Evolutionary conservation across 2,888 invertebrate species (phyloP).

Genomic region (Lepidochitona cinerea): DNA sequence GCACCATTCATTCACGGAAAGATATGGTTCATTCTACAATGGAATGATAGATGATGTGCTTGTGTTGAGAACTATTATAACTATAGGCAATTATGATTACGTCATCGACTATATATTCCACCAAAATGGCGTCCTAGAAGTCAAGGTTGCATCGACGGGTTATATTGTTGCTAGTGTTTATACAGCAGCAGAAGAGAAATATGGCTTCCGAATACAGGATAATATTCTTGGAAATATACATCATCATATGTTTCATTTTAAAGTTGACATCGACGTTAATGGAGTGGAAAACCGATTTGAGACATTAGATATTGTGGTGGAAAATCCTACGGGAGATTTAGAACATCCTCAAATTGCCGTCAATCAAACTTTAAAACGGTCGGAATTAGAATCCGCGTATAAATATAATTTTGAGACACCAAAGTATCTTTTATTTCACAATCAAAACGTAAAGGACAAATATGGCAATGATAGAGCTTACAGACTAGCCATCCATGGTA

Average conservation of each 20-base stretch:
- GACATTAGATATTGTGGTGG: conserved; percentile 14
- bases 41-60: conserved; percentile 23
- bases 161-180: conserved; percentile 23
- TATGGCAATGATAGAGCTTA: conserved; percentile 45
- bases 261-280: conserved; percentile 30
- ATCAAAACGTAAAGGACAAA: conserved; percentile 25
- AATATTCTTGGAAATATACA: conserved; percentile 25
- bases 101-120: conserved; percentile 30
- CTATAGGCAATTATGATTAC: conserved; percentile 33
- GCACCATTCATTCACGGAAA: neutral
- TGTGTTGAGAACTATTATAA: conserved; percentile 19
- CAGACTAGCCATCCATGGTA: conserved; percentile 42
- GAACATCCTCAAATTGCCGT: neutral
- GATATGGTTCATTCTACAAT: conserved; percentile 15
- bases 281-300: conserved; percentile 28
- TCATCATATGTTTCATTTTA: conserved; percentile 32
- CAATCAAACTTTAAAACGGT: conserved; percentile 3
- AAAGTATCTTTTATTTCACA: conserved; percentile 28
- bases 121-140: conserved; percentile 28
- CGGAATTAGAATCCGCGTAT: conserved; percentile 25
- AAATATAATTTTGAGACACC: conserved; percentile 28
- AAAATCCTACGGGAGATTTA: neutral
- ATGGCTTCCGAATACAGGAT: conserved; percentile 23
- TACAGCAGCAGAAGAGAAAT: conserved; percentile 10
- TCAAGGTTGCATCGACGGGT: conserved; percentile 27